These are phyloP conservation scores for Gasterosteus nipponicus DNA, from an alignment of 2,113 vertebrate species.

Conservation along the genomic window DNA sequence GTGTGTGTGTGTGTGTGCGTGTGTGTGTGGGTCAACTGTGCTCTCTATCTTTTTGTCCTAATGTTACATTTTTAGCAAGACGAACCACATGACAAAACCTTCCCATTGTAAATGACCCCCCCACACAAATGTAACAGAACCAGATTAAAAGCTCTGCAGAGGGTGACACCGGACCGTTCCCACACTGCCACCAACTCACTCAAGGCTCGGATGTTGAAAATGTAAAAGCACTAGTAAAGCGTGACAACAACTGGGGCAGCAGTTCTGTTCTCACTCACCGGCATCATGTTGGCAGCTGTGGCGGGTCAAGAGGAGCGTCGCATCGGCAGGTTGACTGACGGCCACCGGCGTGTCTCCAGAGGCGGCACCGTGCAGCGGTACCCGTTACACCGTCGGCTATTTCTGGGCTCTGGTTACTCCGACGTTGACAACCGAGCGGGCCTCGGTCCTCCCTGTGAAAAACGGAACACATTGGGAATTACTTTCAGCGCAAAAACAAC, in stretches of 20 bases:
- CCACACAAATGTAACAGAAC: not conserved
- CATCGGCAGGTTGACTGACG: conserved; percentile 44
- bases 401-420: conserved; percentile 42
- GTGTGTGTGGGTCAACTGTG: no score
- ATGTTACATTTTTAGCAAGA: no score
- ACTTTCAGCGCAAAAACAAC: not conserved
- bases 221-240: not conserved
- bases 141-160: not conserved
- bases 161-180: not conserved
- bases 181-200: not conserved
- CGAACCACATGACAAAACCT: no score
- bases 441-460: conserved; percentile 55
- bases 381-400: conserved; percentile 42
- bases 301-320: conserved; percentile 54
- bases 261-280: conserved; percentile 57
- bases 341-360: conserved; percentile 32
- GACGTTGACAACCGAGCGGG: conserved; percentile 65
- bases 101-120: no score
- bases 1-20: no score
- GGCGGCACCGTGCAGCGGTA: conserved; percentile 15
- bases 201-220: not conserved
- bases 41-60: no score
- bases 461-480: not conserved
- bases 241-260: no score
- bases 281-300: conserved; percentile 73